Percentiles rank a stretch among this genome's conserved stretches.
Conservation (phyloP, 2,797 vertebrate species). For the Allobates femoralis region DNA sequence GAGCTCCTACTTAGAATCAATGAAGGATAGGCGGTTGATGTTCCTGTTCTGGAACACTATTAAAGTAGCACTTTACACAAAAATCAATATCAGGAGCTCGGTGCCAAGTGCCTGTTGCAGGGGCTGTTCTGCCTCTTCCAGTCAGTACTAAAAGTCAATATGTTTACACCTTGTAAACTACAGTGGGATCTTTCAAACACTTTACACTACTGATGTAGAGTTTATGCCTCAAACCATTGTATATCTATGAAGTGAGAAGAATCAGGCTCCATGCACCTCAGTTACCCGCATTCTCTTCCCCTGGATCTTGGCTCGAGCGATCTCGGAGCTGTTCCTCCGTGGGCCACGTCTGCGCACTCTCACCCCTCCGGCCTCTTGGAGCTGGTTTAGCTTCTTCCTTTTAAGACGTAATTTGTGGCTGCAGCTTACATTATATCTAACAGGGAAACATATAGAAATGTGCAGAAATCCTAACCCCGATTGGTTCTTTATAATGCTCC, state of each 20-base stretch:
- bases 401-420: conserved; percentile 92
- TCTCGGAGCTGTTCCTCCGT: conserved; percentile 88
- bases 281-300: conserved; percentile 83
- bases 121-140: background rate
- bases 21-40: no score
- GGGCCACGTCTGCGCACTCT: conserved; percentile 84
- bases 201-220: background rate
- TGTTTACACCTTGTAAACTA: background rate
- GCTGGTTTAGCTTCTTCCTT: conserved; percentile 83
- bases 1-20: no score
- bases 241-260: background rate
- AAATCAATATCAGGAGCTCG: no score
- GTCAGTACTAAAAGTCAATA: background rate
- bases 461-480: background rate
- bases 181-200: background rate
- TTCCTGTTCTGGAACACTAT: no score
- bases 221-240: background rate
- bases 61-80: no score
- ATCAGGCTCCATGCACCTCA: conserved; percentile 42
- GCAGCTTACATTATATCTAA: conserved; percentile 96
- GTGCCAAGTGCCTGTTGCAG: no score
- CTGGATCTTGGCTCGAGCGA: conserved; percentile 85
- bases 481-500: background rate
- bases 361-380: conserved; percentile 76
- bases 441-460: background rate